Conservation (phyloP, 23 tunicate species). For the Styela plicata region DNA sequence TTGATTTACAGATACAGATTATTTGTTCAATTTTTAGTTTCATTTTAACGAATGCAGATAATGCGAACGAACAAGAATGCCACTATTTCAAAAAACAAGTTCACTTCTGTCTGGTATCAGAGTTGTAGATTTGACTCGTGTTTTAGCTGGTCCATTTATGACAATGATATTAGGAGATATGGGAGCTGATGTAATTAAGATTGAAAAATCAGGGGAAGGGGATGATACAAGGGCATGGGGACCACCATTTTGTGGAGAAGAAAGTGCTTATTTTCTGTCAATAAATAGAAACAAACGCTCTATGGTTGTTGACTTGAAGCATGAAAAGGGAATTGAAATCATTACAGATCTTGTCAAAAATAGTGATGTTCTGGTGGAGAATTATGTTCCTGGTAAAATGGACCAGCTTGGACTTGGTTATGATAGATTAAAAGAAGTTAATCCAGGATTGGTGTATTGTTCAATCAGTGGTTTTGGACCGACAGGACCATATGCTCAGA, state of each 20-base stretch:
- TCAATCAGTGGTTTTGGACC: constrained; percentile 88
- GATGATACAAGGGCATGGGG: constrained; percentile 99
- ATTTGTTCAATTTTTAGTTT: too few relatives aligned
- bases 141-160: constrained; percentile 91
- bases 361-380: constrained; percentile 85
- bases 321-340: constrained; percentile 49
- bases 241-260: constrained; percentile 76
- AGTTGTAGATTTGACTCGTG: constrained; percentile 77
- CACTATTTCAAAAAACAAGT: background rate
- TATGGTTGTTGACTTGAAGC: constrained; percentile 69
- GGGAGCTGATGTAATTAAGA: constrained; percentile 96
- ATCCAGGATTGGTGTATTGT: constrained; percentile 69
- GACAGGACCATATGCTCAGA: constrained; percentile 64
- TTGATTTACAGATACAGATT: too few relatives aligned
- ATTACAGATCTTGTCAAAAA: constrained; percentile 45
- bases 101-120: constrained; percentile 50
- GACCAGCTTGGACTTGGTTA: constrained; percentile 74
- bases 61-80: too few relatives aligned
- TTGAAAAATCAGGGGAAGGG: constrained; percentile 77
- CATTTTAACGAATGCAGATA: too few relatives aligned
- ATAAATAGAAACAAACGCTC: constrained; percentile 92
- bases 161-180: constrained; percentile 85
- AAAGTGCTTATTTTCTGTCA: constrained; percentile 85
- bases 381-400: constrained; percentile 91
- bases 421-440: constrained; percentile 51